These are phyloP conservation scores for Rotaria macrura DNA, from an alignment of 2,888 invertebrate genomes.

Conservation along the genomic window DNA sequence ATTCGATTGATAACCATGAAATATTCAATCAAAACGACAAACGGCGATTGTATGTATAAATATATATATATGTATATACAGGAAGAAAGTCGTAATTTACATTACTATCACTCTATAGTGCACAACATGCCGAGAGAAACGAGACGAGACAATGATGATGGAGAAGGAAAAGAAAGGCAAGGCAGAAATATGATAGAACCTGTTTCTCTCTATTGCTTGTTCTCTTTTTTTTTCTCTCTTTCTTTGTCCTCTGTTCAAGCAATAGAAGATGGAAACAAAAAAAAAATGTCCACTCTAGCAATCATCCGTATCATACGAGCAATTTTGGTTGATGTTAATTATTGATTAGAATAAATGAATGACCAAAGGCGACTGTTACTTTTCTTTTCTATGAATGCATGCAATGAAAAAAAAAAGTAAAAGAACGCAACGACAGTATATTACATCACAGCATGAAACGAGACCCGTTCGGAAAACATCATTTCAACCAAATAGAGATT, in stretches of 20 bases:
- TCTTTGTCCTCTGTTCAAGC: neutral
- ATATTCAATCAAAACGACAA: neutral
- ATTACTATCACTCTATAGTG: neutral
- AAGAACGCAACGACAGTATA: neutral
- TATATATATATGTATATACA: neutral
- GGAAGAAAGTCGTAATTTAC: neutral
- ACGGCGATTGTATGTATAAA: neutral
- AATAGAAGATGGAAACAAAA: neutral
- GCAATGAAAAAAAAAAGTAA: neutral
- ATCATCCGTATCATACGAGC: neutral
- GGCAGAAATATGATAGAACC: neutral
- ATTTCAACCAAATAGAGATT: neutral
- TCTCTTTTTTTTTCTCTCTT: neutral
- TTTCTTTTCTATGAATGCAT: neutral
- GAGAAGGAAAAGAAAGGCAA: neutral
- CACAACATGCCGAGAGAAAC: neutral
- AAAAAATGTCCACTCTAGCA: neutral
- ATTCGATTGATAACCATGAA: neutral
- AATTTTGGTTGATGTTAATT: neutral
- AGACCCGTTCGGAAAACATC: neutral
- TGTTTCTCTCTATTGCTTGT: neutral
- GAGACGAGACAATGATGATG: conserved; percentile 7
- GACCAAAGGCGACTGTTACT: neutral
- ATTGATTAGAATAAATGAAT: neutral
- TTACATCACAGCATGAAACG: neutral